Base-by-base conservation (phyloP, 2,797 vertebrate species). In the Karalla daura region DNA sequence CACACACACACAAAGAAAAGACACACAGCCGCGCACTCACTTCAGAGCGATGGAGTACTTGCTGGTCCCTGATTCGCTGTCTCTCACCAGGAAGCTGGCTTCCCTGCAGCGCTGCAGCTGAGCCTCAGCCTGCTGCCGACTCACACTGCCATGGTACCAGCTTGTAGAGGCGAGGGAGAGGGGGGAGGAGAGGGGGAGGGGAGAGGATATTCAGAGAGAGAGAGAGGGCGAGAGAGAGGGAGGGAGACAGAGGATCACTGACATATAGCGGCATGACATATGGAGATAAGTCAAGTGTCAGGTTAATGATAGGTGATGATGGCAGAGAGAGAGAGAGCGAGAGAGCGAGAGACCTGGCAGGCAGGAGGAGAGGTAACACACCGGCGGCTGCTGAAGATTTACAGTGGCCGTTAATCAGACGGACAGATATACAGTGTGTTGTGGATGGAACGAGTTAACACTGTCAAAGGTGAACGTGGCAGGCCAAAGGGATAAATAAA, bases 11-110 rank as follows among this genome's bases (percentile, higher is more conserved):
- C 41, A 49, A 28, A 56, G 14, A 25, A 32, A 43, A 59, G 33
- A 55, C 37, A 15, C 8, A 28, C 39, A 77, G 63, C 21, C 0
- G 35, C 21, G 17, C 43, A 85, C 97, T 96, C 90, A 99, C 97
- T 97, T 99, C 4, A 99, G 93, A 5, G 96, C 96, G 2, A 98
- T 98, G 90, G 97, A 98, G 88, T 97, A 98, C 75, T 96, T 96
- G 92, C 96, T 97, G 88, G 93, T 96, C 58, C 96, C 96, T 0
- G 94, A 97, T 91, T 98, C 97, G 25, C 96, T 98, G 89, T 96
- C 96, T 67, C 97, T 95, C 87, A 99, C 96, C 83, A 98, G 93
- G 91, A 96, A 99, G 23, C 95, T 97, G 33, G 96, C 96, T 68
- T 99, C 97, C 65, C 86, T 95, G 89, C 96, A 97, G 53, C 94